Evolutionary conservation across 2,888 invertebrate genomes (phyloP).

Genomic region (Amphimallon solstitiale): DNA sequence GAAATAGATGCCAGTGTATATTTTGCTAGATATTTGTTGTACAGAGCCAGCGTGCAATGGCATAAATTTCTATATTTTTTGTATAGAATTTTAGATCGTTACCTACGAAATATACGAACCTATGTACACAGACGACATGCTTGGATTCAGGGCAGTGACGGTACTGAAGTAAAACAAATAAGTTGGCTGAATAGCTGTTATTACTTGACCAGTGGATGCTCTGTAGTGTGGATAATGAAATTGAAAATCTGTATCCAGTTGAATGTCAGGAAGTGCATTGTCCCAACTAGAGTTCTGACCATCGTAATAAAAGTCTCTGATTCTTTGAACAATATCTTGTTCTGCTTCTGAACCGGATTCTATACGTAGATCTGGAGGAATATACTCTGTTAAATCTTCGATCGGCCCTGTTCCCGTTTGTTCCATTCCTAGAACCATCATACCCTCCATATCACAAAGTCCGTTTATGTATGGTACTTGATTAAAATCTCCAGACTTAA

Average conservation of each 20-base stretch:
- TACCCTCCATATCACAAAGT: too few relatives aligned
- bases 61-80: too few relatives aligned
- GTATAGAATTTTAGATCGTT: too few relatives aligned
- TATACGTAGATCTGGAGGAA: conserved; percentile 4
- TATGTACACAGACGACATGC: neutral
- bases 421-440: too few relatives aligned
- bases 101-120: too few relatives aligned
- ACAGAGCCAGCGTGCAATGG: too few relatives aligned
- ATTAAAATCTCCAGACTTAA: too few relatives aligned
- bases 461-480: too few relatives aligned
- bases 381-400: conserved; percentile 3
- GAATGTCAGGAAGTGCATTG: neutral
- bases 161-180: conserved; percentile 30
- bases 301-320: conserved; percentile 23
- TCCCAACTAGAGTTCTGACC: neutral
- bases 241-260: conserved; percentile 18
- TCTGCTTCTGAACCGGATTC: neutral
- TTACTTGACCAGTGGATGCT: conserved; percentile 3
- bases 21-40: too few relatives aligned
- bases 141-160: conserved; percentile 9
- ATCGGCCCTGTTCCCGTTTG: neutral
- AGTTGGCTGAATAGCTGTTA: neutral
- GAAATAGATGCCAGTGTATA: too few relatives aligned
- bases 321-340: neutral
- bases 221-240: conserved; percentile 27